Base-by-base conservation (phyloP, 92 coral and sea anemone species). In the Isaurus tuberculatus region DNA sequence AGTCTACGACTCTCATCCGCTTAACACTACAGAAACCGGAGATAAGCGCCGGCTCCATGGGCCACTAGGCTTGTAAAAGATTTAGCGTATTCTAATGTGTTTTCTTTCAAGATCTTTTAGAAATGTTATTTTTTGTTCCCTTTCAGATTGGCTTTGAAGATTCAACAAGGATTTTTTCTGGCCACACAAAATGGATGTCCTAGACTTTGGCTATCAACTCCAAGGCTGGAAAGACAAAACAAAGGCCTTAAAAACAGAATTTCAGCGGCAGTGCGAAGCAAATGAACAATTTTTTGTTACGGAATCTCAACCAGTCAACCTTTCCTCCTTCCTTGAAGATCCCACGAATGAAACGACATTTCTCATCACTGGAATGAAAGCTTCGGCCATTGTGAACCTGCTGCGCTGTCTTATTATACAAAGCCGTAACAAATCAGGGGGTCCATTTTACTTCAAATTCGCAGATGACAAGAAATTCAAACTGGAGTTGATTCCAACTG, bases 391-490 rank as follows among this genome's bases (percentile, higher is more conserved):
- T 13, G 90, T 94, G 0, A 94, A 91, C 72, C 85, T 94, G 13
- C 82, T 94, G 53, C 83, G 93, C 43, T 68, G 89, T 40, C 81
- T 94, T 10, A 92, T 89, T 69, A 27, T 49, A 73, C 91, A 89
- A 48, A 81, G 87, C 70, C 89, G 92, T 33, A 88, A 86, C 36
- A 83, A 75, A 25, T 92, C 82, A 60, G 72, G 81, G 27, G 94
- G 95, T 31, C 98, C 98, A 30, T 94, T 86, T 70, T 91, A 64
- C 65, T 83, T 94, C 75, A 93, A 94, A 73, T 91, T 91, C 70
- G 98, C 95, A 60, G 94, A 93, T 34, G 98, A 94, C 75, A 94
- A 94, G 72, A 94, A 91, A 65, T 94, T 94, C 70, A 94, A 87
- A 53, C 40, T 94, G 36, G 98, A 94, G 72, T 79, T 94, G 27